Evolutionary conservation across 2,113 vertebrate species (phyloP), one percentile per base, ranked within the genome.

Genomic region (Sinocyclocheilus maitianheensis): DNA sequence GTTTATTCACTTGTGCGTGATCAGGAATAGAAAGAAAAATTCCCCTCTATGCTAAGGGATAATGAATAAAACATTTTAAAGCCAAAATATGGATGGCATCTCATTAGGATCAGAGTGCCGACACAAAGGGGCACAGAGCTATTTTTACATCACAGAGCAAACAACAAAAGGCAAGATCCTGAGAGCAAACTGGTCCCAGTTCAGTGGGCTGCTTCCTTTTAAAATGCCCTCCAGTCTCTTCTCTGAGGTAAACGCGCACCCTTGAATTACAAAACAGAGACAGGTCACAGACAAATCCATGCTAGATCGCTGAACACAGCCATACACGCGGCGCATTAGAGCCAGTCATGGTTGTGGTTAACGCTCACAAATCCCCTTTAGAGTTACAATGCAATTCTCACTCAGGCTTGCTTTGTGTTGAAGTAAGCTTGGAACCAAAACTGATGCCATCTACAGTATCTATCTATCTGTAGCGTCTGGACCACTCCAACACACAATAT

Each of bases 41-140:
- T 60, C 81, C 83, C 48, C 84, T 74, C 78, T 82, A 72, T 87
- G 83, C 53, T 20, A 67, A 71, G 30, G 46, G 63, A 62, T 60
- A 76, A 87, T 89, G 86, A 89, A 89, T 85, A 85, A 89, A 87
- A 87, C 74, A 87, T 87, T 79, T 65, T 82, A 69, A 87, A 85
- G 63, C 83, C 86, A 83, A 85, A 85, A 85, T 85, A 85, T 37
- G 55, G 63, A 75, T 30, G 53, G 55, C 81, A 76, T 77, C 84
- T 89, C 80, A 85, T 87, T 87, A 83, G 67, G 60, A 85, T 83
- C 86, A 85, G 37, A 83, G 84, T 85, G 80, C 84, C 58, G 71
- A 79, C 84, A 89, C 84, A 87, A 77, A 84, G 76, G 46, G 83
- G 79, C 85, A 87, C 20, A 26, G 40, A 20, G 88, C 74, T 89